Percentiles rank a stretch among this genome's conserved stretches.
These are phyloP conservation scores for Pammene fasciana DNA, from an alignment of 2,888 invertebrate genomes.

Conservation along the genomic window DNA sequence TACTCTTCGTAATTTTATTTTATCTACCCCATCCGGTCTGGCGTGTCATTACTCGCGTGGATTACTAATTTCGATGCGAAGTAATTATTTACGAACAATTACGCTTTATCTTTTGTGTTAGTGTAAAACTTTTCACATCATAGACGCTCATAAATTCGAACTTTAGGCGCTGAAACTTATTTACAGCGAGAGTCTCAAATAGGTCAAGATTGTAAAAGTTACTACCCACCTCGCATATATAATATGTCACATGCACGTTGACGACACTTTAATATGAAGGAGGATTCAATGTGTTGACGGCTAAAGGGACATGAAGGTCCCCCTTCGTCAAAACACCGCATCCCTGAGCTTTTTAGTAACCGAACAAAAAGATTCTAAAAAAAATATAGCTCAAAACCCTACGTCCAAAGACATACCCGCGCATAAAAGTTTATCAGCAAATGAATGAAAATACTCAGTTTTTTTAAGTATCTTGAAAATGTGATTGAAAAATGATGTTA, in stretches of 20 bases:
- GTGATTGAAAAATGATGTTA: slow-evolving; percentile 35
- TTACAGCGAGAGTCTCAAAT: too few relatives aligned
- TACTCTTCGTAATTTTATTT: slow-evolving; percentile 31
- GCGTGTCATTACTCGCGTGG: slow-evolving; percentile 2
- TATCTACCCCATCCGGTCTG: slow-evolving; percentile 1
- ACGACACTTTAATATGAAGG: too few relatives aligned
- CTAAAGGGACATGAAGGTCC: too few relatives aligned
- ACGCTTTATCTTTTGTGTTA: not conserved
- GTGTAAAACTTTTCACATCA: not conserved
- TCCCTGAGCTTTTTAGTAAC: too few relatives aligned
- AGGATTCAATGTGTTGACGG: too few relatives aligned
- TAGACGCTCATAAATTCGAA: not conserved
- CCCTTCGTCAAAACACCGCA: too few relatives aligned
- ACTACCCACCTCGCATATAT: too few relatives aligned
- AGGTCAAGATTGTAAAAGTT: too few relatives aligned
- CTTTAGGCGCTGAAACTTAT: not conserved
- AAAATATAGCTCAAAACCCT: not conserved
- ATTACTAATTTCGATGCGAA: slow-evolving; percentile 16
- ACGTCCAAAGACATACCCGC: slow-evolving; percentile 7
- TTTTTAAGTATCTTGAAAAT: not conserved
- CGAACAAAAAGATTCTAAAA: too few relatives aligned
- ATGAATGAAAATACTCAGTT: slow-evolving; percentile 1
- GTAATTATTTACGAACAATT: not conserved
- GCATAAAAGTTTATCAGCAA: slow-evolving; percentile 11
- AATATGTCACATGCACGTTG: too few relatives aligned